A percentile compares a stretch with the other conserved stretches of the same genome.
phyloP scores from a whole-genome alignment of 2,113 vertebrate species.

The Eretmochelys imbricata region DNA sequence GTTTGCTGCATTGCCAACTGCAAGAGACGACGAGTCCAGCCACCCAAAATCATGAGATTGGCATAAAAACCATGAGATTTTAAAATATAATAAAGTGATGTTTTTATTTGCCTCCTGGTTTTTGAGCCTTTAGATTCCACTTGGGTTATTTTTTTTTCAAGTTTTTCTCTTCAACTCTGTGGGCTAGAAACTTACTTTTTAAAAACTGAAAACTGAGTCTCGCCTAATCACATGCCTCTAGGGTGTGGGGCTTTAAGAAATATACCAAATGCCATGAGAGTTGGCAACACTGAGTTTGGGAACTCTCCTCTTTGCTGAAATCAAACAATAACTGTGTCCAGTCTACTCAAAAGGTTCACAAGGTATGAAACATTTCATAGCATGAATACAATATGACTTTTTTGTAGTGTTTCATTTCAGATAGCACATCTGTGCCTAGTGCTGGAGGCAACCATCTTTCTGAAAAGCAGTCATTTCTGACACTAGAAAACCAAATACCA shows the following conservation, averaged over 20 bases:
- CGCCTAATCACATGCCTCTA: neutral
- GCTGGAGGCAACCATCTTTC: neutral
- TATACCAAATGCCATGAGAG: neutral
- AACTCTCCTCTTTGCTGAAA: neutral
- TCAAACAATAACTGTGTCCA: neutral
- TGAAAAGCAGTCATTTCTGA: constrained; percentile 28
- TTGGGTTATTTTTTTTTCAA: neutral
- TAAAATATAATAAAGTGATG: rapidly evolving
- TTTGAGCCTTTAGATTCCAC: neutral
- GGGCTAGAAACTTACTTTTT: neutral
- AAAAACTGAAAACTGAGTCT: neutral
- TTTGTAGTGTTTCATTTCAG: neutral
- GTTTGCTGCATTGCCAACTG: neutral
- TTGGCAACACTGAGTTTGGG: neutral
- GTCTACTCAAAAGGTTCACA: neutral
- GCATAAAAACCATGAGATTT: neutral
- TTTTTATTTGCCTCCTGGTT: neutral
- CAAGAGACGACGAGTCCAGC: neutral
- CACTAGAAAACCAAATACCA: neutral
- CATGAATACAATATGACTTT: neutral
- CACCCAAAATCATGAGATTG: neutral
- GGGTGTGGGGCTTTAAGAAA: neutral
- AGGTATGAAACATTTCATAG: neutral
- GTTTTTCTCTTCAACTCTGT: neutral
- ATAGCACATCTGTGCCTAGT: neutral